phyloP scores from a whole-genome alignment of 2,888 invertebrate genomes.

The Macroteleia sp. region DNA sequence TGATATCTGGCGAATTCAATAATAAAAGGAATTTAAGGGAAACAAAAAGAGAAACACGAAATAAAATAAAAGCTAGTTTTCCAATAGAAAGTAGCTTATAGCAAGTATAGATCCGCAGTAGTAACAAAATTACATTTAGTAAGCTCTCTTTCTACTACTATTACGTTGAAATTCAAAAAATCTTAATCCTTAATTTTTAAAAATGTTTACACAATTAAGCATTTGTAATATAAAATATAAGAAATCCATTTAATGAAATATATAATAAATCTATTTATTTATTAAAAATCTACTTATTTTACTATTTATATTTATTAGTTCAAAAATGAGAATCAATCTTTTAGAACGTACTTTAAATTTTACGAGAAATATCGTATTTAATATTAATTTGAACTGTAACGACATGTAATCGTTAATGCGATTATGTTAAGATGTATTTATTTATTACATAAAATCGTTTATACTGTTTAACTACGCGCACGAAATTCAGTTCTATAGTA shows the following conservation, averaged over 20 bases:
- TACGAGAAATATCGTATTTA: too few species aligned
- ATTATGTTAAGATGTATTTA: not conserved
- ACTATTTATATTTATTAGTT: too few species aligned
- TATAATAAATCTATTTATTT: too few species aligned
- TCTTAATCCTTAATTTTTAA: too few species aligned
- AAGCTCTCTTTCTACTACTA: not conserved
- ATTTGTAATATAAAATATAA: too few species aligned
- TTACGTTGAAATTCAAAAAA: too few species aligned
- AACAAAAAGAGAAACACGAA: slow-evolving; percentile 11
- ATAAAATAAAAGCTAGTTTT: slow-evolving; percentile 13
- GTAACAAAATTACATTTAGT: slow-evolving; percentile 19
- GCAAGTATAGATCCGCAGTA: slow-evolving; percentile 5
- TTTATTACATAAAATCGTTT: slow-evolving; percentile 11
- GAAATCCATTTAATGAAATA: too few species aligned
- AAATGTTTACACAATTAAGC: too few species aligned
- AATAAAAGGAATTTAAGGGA: slow-evolving; percentile 13
- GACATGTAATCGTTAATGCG: not conserved
- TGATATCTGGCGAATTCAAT: slow-evolving; percentile 8
- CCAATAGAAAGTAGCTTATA: not conserved
- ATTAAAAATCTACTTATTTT: too few species aligned
- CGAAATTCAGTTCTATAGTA: slow-evolving; percentile 12
- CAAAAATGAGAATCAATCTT: too few species aligned
- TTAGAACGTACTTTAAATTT: too few species aligned
- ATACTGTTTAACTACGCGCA: not conserved
- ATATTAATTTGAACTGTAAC: not conserved